phyloP scores from a whole-genome alignment of 1,140 invertebrate genomes.

The Trypoxylus dichotomus region DNA sequence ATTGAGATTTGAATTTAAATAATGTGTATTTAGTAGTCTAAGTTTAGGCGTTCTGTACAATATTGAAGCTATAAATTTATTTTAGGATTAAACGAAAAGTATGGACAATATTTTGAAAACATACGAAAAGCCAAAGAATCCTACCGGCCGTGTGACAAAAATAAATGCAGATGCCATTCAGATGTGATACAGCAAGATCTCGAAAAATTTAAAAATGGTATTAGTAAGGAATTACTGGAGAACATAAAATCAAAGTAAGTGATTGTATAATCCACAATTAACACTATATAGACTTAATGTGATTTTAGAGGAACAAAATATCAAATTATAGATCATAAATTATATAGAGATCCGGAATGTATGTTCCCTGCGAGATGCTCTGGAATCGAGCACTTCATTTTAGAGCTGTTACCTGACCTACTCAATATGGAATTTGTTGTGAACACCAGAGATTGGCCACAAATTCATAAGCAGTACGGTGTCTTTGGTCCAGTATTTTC shows the following conservation, averaged over 20 bases:
- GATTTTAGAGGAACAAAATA: constrained; percentile 75
- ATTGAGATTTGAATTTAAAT: neutral
- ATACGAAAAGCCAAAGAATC: constrained; percentile 52
- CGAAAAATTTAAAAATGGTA: constrained; percentile 67
- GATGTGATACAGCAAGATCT: constrained; percentile 71
- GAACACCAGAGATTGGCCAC: constrained; percentile 92
- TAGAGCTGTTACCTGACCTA: constrained; percentile 64
- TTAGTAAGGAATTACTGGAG: constrained; percentile 67
- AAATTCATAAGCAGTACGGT: constrained; percentile 68
- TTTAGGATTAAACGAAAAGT: constrained; percentile 54
- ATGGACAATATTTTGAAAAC: constrained; percentile 49
- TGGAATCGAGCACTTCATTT: constrained; percentile 90
- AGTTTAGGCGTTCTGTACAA: constrained; percentile 12
- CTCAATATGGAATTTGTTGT: constrained; percentile 86
- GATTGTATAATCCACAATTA: neutral
- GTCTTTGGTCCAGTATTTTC: constrained; percentile 82
- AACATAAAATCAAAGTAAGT: constrained; percentile 60
- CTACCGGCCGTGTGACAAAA: constrained; percentile 54
- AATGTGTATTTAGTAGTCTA: neutral
- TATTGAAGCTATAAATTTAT: constrained; percentile 36
- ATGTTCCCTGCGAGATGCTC: constrained; percentile 90
- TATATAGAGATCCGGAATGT: constrained; percentile 83
- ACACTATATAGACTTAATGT: constrained; percentile 24
- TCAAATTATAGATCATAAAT: constrained; percentile 78
- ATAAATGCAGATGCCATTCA: constrained; percentile 65